Base-by-base conservation (phyloP, 2,113 vertebrate genomes). In the Lycocorax pyrrhopterus region DNA sequence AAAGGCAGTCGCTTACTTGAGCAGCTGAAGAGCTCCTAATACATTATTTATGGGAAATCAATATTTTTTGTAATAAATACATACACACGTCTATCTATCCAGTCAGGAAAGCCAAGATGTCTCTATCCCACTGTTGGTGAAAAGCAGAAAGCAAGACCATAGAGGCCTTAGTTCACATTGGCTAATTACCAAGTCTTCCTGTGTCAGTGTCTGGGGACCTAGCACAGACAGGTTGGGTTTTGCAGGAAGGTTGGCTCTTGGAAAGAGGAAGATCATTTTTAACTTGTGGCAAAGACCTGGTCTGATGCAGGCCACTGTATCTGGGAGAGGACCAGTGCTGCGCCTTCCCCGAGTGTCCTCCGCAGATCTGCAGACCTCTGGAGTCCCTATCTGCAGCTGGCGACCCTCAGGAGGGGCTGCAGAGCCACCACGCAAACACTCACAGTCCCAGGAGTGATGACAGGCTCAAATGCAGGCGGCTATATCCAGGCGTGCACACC, bases 31-130 rank as follows among this genome's bases (percentile, higher is more conserved):
- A 77, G 59, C 51, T 91, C 22, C 46, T 66, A 69, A 83, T 91
- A 55, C 19, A 74, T 95, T 85, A 93, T 95, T 95, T 87, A 96
- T 64, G 25, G 58, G 3, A 74, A 94, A 94, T 84, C 55, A 59
- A 39, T 93, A 71, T 90, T 83, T 94, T 94, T 94, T 88, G 56
- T 56, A 64, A 67, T 86, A 90, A 85, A 82, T 71, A 41, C 26
- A 52, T 77, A 35, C 43, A 35, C 15, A 16, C 2, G 0, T 80
- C 47, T 88, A 8, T 53, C 55, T 35, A 4, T 43, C 29, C 29
- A 22, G 62, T 77, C 68, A 66, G 73, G 41, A 77, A 89, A 87
- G 33, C 44, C 64, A 77, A 90, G 55, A 71, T n/a, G 8, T 67
- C 23, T 90, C 51, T 77, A 2, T 73, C 29, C 17, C 27, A 44